These are phyloP conservation scores for Falco concolor DNA, from an alignment of 2,797 vertebrate genomes.

Conservation along the genomic window DNA sequence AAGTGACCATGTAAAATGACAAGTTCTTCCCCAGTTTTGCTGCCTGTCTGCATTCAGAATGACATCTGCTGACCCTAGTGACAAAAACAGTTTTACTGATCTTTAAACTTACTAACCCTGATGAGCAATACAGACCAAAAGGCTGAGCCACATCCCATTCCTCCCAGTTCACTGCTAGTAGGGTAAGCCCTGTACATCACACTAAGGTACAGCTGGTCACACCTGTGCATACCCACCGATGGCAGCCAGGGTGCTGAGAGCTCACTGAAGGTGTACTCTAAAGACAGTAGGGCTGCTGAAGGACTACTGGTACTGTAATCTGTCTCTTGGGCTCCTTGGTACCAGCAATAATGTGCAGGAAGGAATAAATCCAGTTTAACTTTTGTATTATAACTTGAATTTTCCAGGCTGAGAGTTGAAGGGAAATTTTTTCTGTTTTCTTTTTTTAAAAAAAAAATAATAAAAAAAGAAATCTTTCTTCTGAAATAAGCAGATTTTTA, in stretches of 20 bases:
- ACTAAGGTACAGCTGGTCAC: not conserved
- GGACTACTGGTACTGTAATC: not conserved
- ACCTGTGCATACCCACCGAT: not conserved
- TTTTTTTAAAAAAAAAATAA: too few species aligned
- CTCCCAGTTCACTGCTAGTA: not conserved
- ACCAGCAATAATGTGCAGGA: not conserved
- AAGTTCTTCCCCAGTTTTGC: not conserved
- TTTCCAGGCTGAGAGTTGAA: not conserved
- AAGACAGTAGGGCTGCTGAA: not conserved
- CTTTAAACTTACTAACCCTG: not conserved
- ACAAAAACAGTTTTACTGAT: not conserved
- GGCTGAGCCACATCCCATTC: not conserved
- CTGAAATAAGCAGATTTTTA: not conserved
- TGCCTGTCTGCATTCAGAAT: not conserved
- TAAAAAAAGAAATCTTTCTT: not conserved
- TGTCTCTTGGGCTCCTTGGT: not conserved
- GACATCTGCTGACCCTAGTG: not conserved
- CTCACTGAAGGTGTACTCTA: not conserved
- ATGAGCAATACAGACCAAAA: not conserved
- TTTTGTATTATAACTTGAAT: not conserved
- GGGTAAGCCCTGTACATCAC: not conserved
- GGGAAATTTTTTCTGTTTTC: not conserved
- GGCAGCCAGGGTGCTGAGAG: not conserved
- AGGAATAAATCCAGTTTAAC: not conserved
- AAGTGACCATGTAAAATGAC: not conserved